These are phyloP conservation scores for Oryzias curvinotus DNA, from an alignment of 2,113 vertebrate species.

Conservation along the genomic window DNA sequence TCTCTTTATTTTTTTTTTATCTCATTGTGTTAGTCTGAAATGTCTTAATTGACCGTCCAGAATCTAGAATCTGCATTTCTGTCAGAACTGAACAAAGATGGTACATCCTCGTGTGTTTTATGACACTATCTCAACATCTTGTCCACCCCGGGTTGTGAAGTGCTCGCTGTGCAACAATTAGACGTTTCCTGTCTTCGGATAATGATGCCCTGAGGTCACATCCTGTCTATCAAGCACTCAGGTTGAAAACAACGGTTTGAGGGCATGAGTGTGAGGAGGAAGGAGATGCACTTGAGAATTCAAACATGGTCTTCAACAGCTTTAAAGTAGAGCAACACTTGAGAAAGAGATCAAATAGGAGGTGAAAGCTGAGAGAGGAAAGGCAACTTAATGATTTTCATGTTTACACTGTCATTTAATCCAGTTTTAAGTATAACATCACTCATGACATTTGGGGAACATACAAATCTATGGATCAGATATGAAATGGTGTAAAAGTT, in stretches of 20 bases:
- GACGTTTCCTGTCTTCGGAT: conserved; percentile 61
- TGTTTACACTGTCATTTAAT: conserved; percentile 29
- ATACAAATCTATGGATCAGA: background rate
- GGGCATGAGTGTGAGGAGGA: conserved; percentile 38
- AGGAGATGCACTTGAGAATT: conserved; percentile 39
- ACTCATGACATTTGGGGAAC: background rate
- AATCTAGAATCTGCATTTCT: conserved; percentile 23
- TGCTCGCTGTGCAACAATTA: conserved; percentile 61
- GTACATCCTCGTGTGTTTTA: background rate
- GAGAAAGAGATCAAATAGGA: conserved; percentile 38
- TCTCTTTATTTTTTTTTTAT: conserved; percentile 9
- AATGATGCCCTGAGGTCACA: conserved; percentile 66
- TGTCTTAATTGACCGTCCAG: background rate
- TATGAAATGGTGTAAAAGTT: too few species aligned
- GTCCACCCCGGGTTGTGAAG: conserved; percentile 32
- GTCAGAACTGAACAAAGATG: conserved; percentile 7
- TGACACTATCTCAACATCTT: conserved; percentile 2
- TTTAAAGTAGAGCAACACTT: conserved; percentile 49
- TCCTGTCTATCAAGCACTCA: conserved; percentile 61
- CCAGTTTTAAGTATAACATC: conserved; percentile 20
- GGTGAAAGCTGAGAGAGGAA: conserved; percentile 29
- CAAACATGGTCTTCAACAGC: conserved; percentile 48
- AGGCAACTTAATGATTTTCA: conserved; percentile 27
- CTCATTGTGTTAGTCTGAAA: background rate
- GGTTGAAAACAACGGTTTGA: conserved; percentile 35